Evolutionary conservation across 2,797 vertebrate species (phyloP).

Genomic region (Spinus olivaceus): DNA sequence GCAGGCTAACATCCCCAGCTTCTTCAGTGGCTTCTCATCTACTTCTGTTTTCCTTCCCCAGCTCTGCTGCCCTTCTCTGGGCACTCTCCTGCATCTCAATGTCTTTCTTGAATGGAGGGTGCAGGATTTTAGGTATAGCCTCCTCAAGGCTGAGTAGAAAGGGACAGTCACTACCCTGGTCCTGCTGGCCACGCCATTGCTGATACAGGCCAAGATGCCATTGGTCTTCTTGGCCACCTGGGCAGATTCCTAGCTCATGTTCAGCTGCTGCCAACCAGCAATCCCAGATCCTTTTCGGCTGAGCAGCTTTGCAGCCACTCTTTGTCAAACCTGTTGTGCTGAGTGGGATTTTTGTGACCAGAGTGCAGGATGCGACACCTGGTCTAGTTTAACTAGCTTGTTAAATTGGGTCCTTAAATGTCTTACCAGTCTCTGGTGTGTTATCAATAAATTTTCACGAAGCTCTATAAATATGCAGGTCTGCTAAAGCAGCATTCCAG

Average conservation of each 20-base stretch:
- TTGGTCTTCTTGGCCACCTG: background rate
- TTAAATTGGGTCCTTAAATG: background rate
- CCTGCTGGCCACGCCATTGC: background rate
- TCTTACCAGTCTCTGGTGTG: background rate
- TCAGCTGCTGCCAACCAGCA: background rate
- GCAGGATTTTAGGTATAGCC: background rate
- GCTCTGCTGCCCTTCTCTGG: background rate
- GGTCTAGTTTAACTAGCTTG: background rate
- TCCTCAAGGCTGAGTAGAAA: accelerated
- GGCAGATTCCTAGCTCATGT: background rate
- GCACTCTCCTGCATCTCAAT: background rate
- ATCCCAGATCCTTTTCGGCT: background rate
- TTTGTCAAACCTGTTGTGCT: background rate
- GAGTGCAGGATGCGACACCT: accelerated
- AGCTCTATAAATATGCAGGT: background rate
- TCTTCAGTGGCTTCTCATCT: background rate
- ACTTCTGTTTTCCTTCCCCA: background rate
- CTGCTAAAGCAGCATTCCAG: background rate
- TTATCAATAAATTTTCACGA: background rate
- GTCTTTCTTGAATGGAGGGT: background rate
- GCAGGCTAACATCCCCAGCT: background rate
- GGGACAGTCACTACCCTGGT: accelerated
- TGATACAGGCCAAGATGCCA: background rate
- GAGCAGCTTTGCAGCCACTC: background rate
- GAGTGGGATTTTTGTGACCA: background rate